Base-by-base conservation (phyloP, 2,797 vertebrate species). In the Myripristis murdjan region DNA sequence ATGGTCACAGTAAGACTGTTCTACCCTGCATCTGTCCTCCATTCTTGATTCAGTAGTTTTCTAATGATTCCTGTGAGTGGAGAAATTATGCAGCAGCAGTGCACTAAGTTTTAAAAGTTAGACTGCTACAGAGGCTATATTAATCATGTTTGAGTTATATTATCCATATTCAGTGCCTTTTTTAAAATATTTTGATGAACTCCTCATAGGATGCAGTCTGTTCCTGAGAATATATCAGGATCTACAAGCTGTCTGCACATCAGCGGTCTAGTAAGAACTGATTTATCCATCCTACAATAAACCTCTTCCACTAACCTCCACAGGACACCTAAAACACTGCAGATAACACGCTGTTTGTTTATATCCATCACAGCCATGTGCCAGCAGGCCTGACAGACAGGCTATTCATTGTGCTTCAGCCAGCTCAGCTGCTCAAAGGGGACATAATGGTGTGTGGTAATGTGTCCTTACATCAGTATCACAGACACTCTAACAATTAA, bases 201-300 rank as follows among this genome's bases (percentile, higher is more conserved):
- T n/a, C n/a, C n/a, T n/a, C n/a, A n/a, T n/a, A 98, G 97, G 60
- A 10, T 96, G 95, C 61, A 89, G 89, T 24, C 94, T 96, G 37
- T 98, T 98, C 82, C 84, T 98, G 88, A 96, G 95, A 86, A 90
- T 98, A 63, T 98, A 98, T 89, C 96, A 98, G 85, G 95, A 91
- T 80, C 95, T 96, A 75, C 95, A 97, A 51, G 91, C 94, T 5
- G 90, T 97, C 58, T 97, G 95, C 91, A 98, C 97, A 0, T 97
- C 97, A 10, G 95, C 95, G 78, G 91, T 98, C 85, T 96, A 97
- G 97, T 98, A 95, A 97, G 97, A 52, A 37, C 53, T 14, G 2
- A 31, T 16, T 33, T 7, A 22, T 6, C 22, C 9, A 2, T 26
- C 15, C 6, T 47, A 23, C 10, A 37, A 0, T 16, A 4, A 16